Percentiles rank a stretch among this genome's conserved stretches.
Conservation (phyloP, 2,113 vertebrate genomes). For the Cyphomyrus plagiostoma region DNA sequence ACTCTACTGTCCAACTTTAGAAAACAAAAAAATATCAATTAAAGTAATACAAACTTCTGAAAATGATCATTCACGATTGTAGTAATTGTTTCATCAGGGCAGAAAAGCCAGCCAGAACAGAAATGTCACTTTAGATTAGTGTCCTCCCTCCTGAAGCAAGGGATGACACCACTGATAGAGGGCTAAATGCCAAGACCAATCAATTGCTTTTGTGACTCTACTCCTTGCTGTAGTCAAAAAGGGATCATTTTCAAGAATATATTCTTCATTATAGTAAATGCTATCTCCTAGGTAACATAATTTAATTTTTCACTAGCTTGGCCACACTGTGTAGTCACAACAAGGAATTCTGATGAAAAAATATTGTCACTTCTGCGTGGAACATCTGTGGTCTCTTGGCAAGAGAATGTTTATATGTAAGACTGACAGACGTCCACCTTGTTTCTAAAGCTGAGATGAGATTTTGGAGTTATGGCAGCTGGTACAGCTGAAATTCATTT, state of each 20-base stretch:
- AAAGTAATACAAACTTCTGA: slow-evolving; percentile 76
- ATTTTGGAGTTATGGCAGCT: background rate
- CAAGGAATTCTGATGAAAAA: slow-evolving; percentile 73
- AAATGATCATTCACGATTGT: slow-evolving; percentile 85
- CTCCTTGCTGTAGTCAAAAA: slow-evolving; percentile 78
- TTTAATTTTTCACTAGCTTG: slow-evolving; percentile 84
- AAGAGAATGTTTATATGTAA: slow-evolving; percentile 31
- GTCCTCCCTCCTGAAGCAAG: slow-evolving; percentile 90
- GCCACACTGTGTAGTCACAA: slow-evolving; percentile 75
- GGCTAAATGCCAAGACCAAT: slow-evolving; percentile 95
- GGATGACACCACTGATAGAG: slow-evolving; percentile 92
- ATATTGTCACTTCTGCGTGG: slow-evolving; percentile 74
- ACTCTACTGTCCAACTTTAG: slow-evolving; percentile 72
- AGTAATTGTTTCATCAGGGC: slow-evolving; percentile 94
- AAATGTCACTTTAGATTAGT: slow-evolving; percentile 99
- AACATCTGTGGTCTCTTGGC: slow-evolving; percentile 66
- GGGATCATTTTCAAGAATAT: slow-evolving; percentile 81
- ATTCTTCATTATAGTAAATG: slow-evolving; percentile 89
- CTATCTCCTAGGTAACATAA: slow-evolving; percentile 90
- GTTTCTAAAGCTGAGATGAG: background rate
- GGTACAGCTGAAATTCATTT: background rate
- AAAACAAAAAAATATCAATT: slow-evolving; percentile 80
- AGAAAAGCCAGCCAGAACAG: slow-evolving; percentile 93
- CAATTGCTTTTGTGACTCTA: slow-evolving; percentile 88
- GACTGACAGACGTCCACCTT: background rate